Evolutionary conservation across 1,140 invertebrate species (phyloP).

Genomic region (Phthorimaea operculella): DNA sequence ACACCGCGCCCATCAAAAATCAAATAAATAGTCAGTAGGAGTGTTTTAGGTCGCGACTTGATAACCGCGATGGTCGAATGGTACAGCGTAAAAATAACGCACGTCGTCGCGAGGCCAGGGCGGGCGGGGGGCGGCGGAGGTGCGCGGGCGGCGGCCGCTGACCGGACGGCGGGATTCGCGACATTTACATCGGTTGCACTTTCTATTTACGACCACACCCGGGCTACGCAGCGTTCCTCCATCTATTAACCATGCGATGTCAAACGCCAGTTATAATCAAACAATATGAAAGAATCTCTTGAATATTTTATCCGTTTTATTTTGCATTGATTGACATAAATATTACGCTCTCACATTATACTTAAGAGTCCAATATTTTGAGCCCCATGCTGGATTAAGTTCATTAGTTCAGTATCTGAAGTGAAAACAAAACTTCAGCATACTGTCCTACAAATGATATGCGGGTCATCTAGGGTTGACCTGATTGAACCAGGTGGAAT

Average conservation of each 20-base stretch:
- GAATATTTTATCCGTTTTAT: no score
- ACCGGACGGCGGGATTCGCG: conserved; percentile 35
- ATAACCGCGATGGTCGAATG: conserved; percentile 20
- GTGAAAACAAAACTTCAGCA: no score
- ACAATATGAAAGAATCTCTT: not conserved
- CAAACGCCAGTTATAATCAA: no score
- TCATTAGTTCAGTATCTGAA: no score
- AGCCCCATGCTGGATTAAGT: no score
- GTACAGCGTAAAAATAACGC: conserved; percentile 42
- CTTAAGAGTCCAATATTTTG: no score
- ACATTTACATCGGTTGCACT: conserved; percentile 52
- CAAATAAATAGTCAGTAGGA: conserved; percentile 34
- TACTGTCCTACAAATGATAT: no score
- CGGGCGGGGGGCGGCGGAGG: conserved; percentile 17
- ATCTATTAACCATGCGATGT: not conserved
- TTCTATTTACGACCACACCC: conserved; percentile 45
- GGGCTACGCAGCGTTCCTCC: conserved; percentile 15
- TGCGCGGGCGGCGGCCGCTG: conserved; percentile 20
- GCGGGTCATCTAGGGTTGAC: no score
- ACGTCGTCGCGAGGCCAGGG: conserved; percentile 8
- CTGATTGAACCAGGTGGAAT: no score
- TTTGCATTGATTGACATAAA: no score
- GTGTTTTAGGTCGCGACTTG: conserved; percentile 30
- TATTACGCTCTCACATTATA: no score
- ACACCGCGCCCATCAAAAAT: conserved; percentile 40